These are phyloP conservation scores for Rhipidura dahli DNA, from an alignment of 2,113 vertebrate species.

Conservation along the genomic window DNA sequence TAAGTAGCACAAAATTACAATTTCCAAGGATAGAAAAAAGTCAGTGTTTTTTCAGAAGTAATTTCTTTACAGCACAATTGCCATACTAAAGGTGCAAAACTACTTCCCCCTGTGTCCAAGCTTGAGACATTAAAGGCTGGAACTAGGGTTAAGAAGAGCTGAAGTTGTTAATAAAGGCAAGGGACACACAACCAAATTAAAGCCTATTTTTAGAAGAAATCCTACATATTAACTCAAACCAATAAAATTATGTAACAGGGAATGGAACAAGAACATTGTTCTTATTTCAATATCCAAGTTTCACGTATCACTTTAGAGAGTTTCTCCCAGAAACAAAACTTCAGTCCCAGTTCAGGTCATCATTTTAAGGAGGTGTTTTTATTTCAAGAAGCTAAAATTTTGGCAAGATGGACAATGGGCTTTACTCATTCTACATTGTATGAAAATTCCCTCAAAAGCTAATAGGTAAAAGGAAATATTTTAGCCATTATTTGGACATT, in stretches of 20 bases:
- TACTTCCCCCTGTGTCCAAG: not conserved
- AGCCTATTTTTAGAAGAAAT: not conserved
- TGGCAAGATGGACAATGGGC: not conserved
- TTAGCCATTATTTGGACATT: not conserved
- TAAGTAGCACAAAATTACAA: not conserved
- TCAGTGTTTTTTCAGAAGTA: not conserved
- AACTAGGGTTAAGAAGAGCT: not conserved
- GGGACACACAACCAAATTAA: not conserved
- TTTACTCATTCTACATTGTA: not conserved
- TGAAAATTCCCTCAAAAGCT: not conserved
- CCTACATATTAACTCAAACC: not conserved
- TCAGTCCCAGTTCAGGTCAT: not conserved
- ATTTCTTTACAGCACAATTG: not conserved
- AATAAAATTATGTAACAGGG: not conserved
- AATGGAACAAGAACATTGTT: not conserved
- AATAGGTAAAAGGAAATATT: not conserved
- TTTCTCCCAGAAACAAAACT: not conserved
- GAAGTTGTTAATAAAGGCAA: not conserved
- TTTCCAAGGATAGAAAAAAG: not conserved
- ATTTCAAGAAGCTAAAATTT: not conserved
- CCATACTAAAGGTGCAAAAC: not conserved
- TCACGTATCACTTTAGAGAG: not conserved
- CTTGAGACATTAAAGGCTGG: not conserved
- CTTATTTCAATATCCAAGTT: not conserved
- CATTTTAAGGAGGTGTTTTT: not conserved